phyloP scores from a whole-genome alignment of 2,797 vertebrate genomes.

The Buceros bicornis region DNA sequence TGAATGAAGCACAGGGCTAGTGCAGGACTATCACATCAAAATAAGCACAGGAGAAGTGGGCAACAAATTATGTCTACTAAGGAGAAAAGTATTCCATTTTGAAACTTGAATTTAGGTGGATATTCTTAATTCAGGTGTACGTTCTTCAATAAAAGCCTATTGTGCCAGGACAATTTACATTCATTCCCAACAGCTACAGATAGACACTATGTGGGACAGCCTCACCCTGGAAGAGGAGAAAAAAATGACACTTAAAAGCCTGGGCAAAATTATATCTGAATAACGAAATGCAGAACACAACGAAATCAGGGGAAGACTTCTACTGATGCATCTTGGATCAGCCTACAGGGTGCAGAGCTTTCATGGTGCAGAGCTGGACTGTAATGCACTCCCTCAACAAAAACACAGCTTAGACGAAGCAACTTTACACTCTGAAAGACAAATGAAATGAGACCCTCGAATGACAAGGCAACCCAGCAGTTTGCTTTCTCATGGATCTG shows the following conservation, averaged over 20 bases:
- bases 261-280: neutral
- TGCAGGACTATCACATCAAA: neutral
- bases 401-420: neutral
- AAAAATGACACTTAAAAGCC: slow-evolving; percentile 1
- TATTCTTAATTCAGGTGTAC: neutral
- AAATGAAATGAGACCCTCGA: neutral
- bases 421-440: neutral
- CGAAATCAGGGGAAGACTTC: neutral
- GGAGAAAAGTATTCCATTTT: neutral
- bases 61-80: neutral
- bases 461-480: neutral
- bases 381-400: neutral
- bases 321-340: neutral
- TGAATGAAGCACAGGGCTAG: neutral
- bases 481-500: neutral
- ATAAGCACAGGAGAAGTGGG: neutral
- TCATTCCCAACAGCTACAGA: neutral
- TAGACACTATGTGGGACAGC: neutral
- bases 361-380: neutral
- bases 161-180: neutral
- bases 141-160: neutral
- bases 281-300: neutral
- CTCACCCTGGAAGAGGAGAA: neutral
- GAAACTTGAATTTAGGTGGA: neutral
- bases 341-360: neutral